A percentile compares a stretch with the other conserved stretches of the same genome.
phyloP scores from a whole-genome alignment of 2,797 vertebrate species.

The Microctenopoma stevenorrisi region DNA sequence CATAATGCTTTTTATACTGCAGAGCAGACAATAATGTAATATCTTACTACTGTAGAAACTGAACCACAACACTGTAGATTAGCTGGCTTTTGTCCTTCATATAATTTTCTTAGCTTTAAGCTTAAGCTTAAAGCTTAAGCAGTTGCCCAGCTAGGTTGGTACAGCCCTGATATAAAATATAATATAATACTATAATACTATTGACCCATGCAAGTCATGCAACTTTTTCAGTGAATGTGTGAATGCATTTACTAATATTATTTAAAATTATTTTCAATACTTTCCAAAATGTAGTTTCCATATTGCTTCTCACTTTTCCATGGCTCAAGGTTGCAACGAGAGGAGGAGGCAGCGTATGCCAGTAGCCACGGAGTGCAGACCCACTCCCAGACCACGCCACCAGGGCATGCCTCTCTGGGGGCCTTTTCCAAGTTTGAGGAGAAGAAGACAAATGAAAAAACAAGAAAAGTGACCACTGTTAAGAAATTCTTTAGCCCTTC shows the following conservation, averaged over 20 bases:
- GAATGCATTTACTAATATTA: background rate
- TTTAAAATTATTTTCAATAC: background rate
- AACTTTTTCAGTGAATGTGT: background rate
- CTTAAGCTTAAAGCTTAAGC: no score
- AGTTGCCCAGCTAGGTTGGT: no score
- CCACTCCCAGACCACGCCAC: conserved; percentile 38
- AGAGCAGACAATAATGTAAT: background rate
- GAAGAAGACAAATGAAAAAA: conserved; percentile 98
- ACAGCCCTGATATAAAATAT: background rate
- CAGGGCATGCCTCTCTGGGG: conserved; percentile 81
- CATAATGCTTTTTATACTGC: background rate
- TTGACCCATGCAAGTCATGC: background rate
- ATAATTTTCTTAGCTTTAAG: background rate
- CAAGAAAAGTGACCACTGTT: conserved; percentile 95
- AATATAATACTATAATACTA: no score
- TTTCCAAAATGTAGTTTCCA: background rate
- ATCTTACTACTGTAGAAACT: background rate
- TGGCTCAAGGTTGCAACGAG: conserved; percentile 90
- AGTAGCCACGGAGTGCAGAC: conserved; percentile 86
- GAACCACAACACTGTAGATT: background rate
- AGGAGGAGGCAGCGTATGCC: conserved; percentile 95
- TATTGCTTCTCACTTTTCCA: background rate
- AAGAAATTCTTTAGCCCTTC: conserved; percentile 99
- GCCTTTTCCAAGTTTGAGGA: conserved; percentile 98
- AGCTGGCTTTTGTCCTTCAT: background rate